These are phyloP conservation scores for Lasiurus cinereus DNA, from an alignment of 2,113 vertebrate species.

Conservation along the genomic window DNA sequence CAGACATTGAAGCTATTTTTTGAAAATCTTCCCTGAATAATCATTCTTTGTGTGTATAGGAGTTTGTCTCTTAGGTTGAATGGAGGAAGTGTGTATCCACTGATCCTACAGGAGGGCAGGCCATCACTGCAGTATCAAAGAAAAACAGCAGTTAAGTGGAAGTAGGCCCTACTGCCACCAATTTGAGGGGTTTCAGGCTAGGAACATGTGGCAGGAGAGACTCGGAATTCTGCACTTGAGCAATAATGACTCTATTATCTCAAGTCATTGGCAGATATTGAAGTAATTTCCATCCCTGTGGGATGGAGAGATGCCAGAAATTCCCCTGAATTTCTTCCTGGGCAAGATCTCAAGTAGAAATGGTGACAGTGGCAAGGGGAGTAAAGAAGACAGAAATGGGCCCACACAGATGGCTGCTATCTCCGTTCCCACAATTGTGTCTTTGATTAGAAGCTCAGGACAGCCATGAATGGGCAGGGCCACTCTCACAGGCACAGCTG, in stretches of 20 bases:
- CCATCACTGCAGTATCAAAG: not conserved
- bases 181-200: not conserved
- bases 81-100: not conserved
- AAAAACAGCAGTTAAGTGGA: not conserved
- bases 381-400: not conserved
- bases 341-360: not conserved
- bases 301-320: not conserved
- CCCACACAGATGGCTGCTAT: not conserved
- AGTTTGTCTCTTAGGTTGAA: not conserved
- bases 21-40: not conserved
- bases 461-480: not conserved
- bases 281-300: not conserved
- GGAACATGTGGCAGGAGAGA: not conserved
- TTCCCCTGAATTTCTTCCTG: conserved; percentile 4
- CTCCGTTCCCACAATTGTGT: not conserved
- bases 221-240: not conserved
- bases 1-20: not conserved
- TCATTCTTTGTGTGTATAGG: not conserved
- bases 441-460: not conserved
- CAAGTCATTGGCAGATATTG: not conserved
- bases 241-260: not conserved
- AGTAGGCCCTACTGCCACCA: not conserved
- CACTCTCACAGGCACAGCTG: not conserved
- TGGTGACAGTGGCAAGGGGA: not conserved
- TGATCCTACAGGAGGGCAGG: not conserved